These are phyloP conservation scores for Pleuronectes platessa DNA, from an alignment of 2,113 vertebrate genomes.

Conservation along the genomic window DNA sequence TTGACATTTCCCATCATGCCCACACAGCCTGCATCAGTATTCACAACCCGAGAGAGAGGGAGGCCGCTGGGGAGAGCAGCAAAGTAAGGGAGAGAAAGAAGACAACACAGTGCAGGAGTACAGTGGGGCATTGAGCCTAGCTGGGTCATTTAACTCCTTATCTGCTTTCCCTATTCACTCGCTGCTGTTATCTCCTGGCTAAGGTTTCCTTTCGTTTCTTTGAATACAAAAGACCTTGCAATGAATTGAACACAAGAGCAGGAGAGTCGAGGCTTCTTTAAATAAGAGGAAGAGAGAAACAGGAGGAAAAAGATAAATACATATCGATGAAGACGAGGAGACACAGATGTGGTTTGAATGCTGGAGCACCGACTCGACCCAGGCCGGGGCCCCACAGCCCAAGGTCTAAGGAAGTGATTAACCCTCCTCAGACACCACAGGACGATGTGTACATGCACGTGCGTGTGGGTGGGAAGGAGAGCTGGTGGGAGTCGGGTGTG, in stretches of 20 bases:
- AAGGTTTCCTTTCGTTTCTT: constrained; percentile 12
- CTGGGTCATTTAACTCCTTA: constrained; percentile 48
- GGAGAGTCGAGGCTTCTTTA: constrained; percentile 5
- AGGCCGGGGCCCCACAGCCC: constrained; percentile 19
- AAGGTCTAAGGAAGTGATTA: constrained; percentile 77
- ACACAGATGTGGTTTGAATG: constrained; percentile 42
- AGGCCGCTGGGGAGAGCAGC: constrained; percentile 56
- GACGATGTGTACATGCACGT: constrained; percentile 42
- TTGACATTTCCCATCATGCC: constrained; percentile 74
- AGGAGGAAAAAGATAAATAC: constrained; percentile 36
- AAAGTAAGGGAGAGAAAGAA: constrained; percentile 46
- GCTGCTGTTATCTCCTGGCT: constrained; percentile 40
- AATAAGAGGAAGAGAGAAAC: constrained; percentile 1
- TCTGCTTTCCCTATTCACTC: constrained; percentile 35
- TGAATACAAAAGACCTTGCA: constrained; percentile 18
- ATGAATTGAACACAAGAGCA: constrained; percentile 25
- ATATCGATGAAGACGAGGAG: constrained; percentile 34
- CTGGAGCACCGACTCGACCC: constrained; percentile 10
- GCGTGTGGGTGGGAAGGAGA: constrained; percentile 25
- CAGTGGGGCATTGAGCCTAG: constrained; percentile 54
- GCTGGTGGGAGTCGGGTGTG: constrained; percentile 56
- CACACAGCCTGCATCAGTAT: constrained; percentile 68
- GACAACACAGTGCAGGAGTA: constrained; percentile 55
- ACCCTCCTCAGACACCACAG: constrained; percentile 60
- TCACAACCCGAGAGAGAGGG: constrained; percentile 56